These are phyloP conservation scores for Epistrophe grossulariae DNA, from an alignment of 2,888 invertebrate species.

Conservation along the genomic window DNA sequence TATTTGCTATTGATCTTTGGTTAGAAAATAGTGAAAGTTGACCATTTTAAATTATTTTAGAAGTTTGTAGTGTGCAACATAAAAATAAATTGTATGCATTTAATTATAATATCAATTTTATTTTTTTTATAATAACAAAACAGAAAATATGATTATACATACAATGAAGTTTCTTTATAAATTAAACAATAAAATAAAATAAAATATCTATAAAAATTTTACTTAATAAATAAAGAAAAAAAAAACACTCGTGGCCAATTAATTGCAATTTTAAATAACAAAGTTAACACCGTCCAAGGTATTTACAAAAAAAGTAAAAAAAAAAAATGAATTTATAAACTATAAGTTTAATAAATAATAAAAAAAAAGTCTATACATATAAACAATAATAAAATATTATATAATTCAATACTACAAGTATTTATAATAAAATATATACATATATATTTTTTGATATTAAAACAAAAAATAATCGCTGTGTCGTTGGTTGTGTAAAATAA, in stretches of 20 bases:
- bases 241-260: slow-evolving; percentile 34
- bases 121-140: neutral
- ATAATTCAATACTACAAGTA: slow-evolving; percentile 10
- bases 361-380: slow-evolving; percentile 8
- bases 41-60: too few species aligned
- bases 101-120: neutral
- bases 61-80: too few species aligned
- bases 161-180: neutral
- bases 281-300: slow-evolving; percentile 71
- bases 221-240: neutral
- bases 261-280: slow-evolving; percentile 29
- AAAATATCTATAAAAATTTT: neutral
- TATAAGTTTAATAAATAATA: slow-evolving; percentile 11
- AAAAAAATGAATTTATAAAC: slow-evolving; percentile 38
- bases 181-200: neutral
- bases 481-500: slow-evolving; percentile 66
- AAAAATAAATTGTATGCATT: neutral
- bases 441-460: slow-evolving; percentile 19
- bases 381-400: slow-evolving; percentile 28
- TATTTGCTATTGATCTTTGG: too few species aligned
- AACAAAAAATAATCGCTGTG: slow-evolving; percentile 48
- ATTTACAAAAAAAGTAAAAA: slow-evolving; percentile 51
- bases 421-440: slow-evolving; percentile 10
- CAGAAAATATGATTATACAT: neutral
- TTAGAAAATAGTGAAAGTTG: too few species aligned